These are phyloP conservation scores for Caenorhabditis briggsae DNA, from an alignment of 1,140 invertebrate genomes.

Conservation along the genomic window DNA sequence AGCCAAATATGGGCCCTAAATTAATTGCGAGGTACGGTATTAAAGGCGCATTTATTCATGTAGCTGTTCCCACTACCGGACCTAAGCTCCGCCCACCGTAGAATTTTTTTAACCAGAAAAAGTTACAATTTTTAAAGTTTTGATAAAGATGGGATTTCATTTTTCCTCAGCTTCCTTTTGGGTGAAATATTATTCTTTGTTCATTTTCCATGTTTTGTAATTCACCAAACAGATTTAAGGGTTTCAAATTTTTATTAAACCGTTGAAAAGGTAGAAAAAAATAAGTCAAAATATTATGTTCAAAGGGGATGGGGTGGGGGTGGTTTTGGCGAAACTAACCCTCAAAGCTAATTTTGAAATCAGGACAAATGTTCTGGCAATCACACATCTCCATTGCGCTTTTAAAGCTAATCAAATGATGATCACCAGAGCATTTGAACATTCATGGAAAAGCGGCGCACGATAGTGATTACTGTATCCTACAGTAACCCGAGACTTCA, in stretches of 20 bases:
- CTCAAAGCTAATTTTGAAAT: conserved; percentile 7
- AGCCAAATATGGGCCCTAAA: too few species aligned
- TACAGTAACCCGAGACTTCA: conserved; percentile 52
- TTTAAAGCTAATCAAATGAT: conserved; percentile 2
- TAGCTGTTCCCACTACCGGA: too few species aligned
- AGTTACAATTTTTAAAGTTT: too few species aligned
- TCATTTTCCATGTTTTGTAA: not conserved
- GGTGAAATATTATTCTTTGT: not conserved
- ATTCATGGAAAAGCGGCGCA: conserved; percentile 47
- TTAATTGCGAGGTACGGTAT: too few species aligned
- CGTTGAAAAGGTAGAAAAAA: conserved; percentile 6
- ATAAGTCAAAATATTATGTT: conserved; percentile 17
- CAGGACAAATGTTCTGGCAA: not conserved
- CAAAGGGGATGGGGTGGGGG: not conserved
- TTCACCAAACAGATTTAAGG: not conserved
- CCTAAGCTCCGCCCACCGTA: too few species aligned
- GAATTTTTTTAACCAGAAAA: too few species aligned
- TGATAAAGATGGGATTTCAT: too few species aligned
- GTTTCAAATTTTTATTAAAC: conserved; percentile 49
- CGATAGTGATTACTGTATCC: conserved; percentile 26
- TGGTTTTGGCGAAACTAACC: conserved; percentile 34
- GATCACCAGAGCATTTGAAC: conserved; percentile 2
- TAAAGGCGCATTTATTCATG: too few species aligned
- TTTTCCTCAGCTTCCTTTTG: not conserved
- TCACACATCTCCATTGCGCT: not conserved